Base-by-base conservation (phyloP, 30 jellyfish, hydroid and myxozoan genomes). In the Aurelia aurita region DNA sequence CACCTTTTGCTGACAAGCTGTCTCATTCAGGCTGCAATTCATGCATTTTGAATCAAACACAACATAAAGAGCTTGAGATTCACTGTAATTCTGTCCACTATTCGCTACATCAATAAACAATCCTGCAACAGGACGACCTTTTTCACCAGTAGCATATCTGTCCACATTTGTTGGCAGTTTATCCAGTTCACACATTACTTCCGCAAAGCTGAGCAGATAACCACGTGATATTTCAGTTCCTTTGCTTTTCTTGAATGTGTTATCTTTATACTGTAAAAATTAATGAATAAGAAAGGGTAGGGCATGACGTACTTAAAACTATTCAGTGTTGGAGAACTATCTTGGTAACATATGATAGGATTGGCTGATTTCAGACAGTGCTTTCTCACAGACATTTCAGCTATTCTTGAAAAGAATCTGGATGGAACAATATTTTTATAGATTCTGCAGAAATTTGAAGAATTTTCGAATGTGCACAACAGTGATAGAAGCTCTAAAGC, bases 31-130 rank as follows among this genome's bases (percentile, higher is more conserved):
- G 51, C 79, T 64, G 89, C 98, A 92, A 26, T 79, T 88, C 95
- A 92, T 74, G 80, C 98, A 92, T 57, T 86, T 92, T 15, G 98
- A 92, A 77, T 92, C 98, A 68, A 77, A 92, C 19, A 86, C 81
- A 23, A 80, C 34, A 58, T 69, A 73, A 62, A 86, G 51, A 1
- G 98, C 73, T 53, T 74, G 63, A 46, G 72, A 66, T 20, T 65
- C 32, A 49, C 97, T 86, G 91, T 44, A 92, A 57, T 63, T 82
- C 51, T 19, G 54, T 5, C 82, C 92, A 47, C 77, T 89, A 72
- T 92, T 92, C 26, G 98, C 91, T 5, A 92, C 87, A 44, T 71
- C 84, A 62, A 92, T 80, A n/a, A 70, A 35, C 43, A 58, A 79
- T 8, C 97, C 98, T 19, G 88, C 98, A 27, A 72, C 89, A 8